phyloP scores from a whole-genome alignment of 2,797 vertebrate genomes.

The Syngnathus acus region DNA sequence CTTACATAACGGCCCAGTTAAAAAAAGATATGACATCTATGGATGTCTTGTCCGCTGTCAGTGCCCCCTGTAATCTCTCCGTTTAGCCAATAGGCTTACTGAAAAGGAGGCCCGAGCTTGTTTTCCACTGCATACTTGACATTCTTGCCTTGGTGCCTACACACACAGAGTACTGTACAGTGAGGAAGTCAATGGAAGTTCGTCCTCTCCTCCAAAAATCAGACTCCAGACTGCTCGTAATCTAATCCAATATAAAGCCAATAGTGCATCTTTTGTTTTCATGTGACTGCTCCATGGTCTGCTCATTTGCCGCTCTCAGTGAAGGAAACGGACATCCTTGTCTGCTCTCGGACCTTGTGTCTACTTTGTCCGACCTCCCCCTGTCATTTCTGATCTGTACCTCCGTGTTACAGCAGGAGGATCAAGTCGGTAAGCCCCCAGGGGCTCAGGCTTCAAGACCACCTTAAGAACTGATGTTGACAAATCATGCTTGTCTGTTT shows the following conservation, averaged over 20 bases:
- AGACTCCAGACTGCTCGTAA: conserved; percentile 24
- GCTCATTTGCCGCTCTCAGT: conserved; percentile 10
- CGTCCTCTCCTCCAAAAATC: conserved; percentile 23
- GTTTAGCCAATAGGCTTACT: conserved; percentile 33
- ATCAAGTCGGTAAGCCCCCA: conserved; percentile 22
- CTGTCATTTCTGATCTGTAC: conserved; percentile 6
- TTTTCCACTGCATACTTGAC: conserved; percentile 65
- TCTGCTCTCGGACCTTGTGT: conserved; percentile 5
- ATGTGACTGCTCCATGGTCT: not conserved
- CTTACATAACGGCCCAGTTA: not conserved
- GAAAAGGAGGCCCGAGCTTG: conserved; percentile 62
- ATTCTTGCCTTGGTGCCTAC: conserved; percentile 53
- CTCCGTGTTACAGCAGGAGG: conserved; percentile 25
- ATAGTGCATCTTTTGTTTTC: conserved; percentile 22
- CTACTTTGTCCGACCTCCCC: not conserved
- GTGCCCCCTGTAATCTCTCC: conserved; percentile 25
- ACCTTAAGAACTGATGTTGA: conserved; percentile 16
- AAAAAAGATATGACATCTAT: not conserved
- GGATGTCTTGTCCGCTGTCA: conserved; percentile 3
- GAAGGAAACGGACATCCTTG: conserved; percentile 2
- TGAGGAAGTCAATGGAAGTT: conserved; percentile 35
- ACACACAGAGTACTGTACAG: conserved; percentile 28
- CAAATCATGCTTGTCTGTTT: conserved; percentile 11
- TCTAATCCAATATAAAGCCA: conserved; percentile 47
- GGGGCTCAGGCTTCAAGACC: conserved; percentile 16